Conservation (phyloP, 1,140 invertebrate genomes). For the Danaus plexippus region DNA sequence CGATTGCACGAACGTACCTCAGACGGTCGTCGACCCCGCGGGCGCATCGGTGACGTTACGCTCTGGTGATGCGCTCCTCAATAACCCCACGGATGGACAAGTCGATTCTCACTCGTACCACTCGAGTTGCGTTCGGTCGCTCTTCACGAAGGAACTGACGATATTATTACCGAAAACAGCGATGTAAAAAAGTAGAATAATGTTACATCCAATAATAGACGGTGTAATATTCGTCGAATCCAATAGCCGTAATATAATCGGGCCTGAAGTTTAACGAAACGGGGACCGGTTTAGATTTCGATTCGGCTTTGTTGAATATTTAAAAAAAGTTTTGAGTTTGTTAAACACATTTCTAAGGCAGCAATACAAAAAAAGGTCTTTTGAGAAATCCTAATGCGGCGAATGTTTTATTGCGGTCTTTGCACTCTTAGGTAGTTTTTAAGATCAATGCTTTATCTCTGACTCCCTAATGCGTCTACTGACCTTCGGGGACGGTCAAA, state of each 20-base stretch:
- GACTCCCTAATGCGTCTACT: constrained; percentile 23
- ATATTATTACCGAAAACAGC: too few relatives aligned
- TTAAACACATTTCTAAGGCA: constrained; percentile 18
- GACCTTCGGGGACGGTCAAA: constrained; percentile 25
- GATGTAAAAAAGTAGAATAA: too few relatives aligned
- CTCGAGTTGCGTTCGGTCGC: constrained; percentile 10
- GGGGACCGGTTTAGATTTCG: constrained; percentile 36
- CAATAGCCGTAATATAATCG: constrained; percentile 36
- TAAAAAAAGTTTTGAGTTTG: constrained; percentile 23
- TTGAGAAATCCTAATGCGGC: constrained; percentile 15
- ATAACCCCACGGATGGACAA: constrained; percentile 47
- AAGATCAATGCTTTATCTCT: constrained; percentile 22
- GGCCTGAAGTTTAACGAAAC: constrained; percentile 26
- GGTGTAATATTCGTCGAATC: constrained; percentile 4
- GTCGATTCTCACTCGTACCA: constrained; percentile 22
- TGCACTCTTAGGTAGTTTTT: constrained; percentile 21
- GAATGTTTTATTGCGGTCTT: constrained; percentile 17
- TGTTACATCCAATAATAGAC: too few relatives aligned
- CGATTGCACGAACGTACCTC: constrained; percentile 66
- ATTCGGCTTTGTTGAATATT: constrained; percentile 26
- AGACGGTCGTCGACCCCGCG: constrained; percentile 67
- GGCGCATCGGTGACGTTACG: constrained; percentile 69
- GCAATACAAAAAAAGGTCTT: constrained; percentile 14
- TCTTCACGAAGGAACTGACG: constrained; percentile 13
- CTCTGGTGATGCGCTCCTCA: constrained; percentile 63